phyloP scores from a whole-genome alignment of 2,888 invertebrate species.

The Drosophila niveifrons region DNA sequence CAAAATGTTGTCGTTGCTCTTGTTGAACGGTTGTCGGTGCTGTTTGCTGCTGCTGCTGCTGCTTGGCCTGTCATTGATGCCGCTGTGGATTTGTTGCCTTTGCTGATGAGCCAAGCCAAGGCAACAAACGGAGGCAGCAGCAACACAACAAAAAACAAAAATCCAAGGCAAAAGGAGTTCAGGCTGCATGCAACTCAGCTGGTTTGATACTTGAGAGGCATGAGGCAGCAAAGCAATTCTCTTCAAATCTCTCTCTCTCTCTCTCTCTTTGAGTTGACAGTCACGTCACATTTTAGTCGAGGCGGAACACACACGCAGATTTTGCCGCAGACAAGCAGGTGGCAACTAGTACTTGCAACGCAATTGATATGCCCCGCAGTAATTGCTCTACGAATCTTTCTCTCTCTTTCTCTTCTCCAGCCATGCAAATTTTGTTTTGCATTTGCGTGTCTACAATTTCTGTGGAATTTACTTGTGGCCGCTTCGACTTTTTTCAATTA shows the following conservation, averaged over 20 bases:
- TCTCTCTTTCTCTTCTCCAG: slow-evolving; percentile 24
- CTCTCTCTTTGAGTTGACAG: slow-evolving; percentile 55
- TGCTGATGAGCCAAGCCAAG: slow-evolving; percentile 61
- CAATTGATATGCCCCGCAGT: slow-evolving; percentile 64
- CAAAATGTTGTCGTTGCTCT: slow-evolving; percentile 55
- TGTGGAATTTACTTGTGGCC: slow-evolving; percentile 4
- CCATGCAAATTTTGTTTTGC: slow-evolving; percentile 65
- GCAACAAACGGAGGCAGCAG: neutral
- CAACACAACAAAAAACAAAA: no score
- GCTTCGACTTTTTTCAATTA: slow-evolving; percentile 58
- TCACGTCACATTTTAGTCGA: slow-evolving; percentile 73
- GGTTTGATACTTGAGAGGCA: slow-evolving; percentile 58
- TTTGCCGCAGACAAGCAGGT: slow-evolving; percentile 76
- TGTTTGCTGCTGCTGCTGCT: slow-evolving; percentile 39
- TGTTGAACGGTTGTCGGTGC: slow-evolving; percentile 29
- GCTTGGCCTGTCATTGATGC: slow-evolving; percentile 71
- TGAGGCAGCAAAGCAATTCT: neutral
- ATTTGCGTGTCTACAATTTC: slow-evolving; percentile 62
- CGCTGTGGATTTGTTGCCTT: slow-evolving; percentile 64
- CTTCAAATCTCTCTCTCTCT: neutral
- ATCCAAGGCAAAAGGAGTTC: slow-evolving; percentile 16
- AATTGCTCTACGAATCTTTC: slow-evolving; percentile 60
- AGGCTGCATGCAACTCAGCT: slow-evolving; percentile 38
- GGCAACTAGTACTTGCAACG: slow-evolving; percentile 45
- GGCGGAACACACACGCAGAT: slow-evolving; percentile 78